A percentile compares a stretch with the other conserved stretches of the same genome.
Evolutionary conservation across 2,797 vertebrate genomes (phyloP).

Genomic region (Kryptolebias ocellatus): DNA sequence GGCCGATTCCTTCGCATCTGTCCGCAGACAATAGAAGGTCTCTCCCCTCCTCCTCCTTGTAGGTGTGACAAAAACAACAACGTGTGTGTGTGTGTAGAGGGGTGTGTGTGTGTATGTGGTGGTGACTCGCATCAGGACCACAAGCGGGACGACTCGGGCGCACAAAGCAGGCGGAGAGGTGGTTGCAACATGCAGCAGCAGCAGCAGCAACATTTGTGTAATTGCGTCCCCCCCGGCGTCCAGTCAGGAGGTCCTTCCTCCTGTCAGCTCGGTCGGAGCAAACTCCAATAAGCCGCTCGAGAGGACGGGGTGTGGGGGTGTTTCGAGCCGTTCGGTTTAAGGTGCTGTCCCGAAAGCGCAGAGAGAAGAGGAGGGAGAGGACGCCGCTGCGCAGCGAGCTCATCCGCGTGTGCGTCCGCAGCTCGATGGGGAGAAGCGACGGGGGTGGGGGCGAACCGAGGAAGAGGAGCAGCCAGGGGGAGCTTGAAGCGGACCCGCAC

Average conservation of each 20-base stretch:
- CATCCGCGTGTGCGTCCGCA: conserved; percentile 66
- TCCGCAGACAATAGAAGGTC: conserved; percentile 61
- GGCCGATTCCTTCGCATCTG: background rate
- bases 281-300: too few species aligned
- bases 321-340: too few species aligned
- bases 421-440: conserved; percentile 58
- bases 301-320: too few species aligned
- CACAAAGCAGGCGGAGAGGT: conserved; percentile 32
- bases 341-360: too few species aligned
- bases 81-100: conserved; percentile 58
- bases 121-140: conserved; percentile 83
- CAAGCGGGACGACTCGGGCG: conserved; percentile 37
- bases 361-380: conserved; percentile 14
- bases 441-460: conserved; percentile 55
- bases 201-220: conserved; percentile 34
- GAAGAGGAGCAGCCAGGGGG: conserved; percentile 26
- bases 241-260: conserved; percentile 48
- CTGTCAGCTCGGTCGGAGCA: conserved; percentile 40
- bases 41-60: conserved; percentile 8
- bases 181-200: conserved; percentile 58
- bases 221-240: conserved; percentile 65
- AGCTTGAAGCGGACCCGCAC: conserved; percentile 34
- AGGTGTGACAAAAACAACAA: conserved; percentile 67
- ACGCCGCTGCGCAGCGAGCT: conserved; percentile 47
- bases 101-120: conserved; percentile 43